Evolutionary conservation across 2,797 vertebrate species (phyloP), one percentile per base, ranked within the genome.

Genomic region (Oceanodroma leucorhoa): DNA sequence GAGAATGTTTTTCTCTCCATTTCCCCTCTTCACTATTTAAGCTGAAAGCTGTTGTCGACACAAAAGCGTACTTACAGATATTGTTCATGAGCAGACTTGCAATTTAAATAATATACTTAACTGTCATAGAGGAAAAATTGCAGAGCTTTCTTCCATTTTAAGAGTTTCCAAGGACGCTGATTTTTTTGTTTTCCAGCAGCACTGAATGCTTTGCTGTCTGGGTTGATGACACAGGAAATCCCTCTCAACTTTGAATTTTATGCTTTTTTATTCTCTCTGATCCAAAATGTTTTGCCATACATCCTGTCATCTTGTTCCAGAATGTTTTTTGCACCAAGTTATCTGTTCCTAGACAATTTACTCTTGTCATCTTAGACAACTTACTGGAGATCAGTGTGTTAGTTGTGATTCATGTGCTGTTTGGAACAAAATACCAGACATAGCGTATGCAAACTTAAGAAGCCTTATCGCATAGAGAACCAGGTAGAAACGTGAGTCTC

Each of bases 211-310:
- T 87, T 95, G 15, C 50, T 95, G 4, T 90, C 54, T 72, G 43
- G 43, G 46, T 60, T 77, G 67, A 64, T 83, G 71, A 41, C 23
- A 34, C 57, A 73, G 45, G 48, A 89, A 91, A 85, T 83, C 65
- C 32, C 40, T 77, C 58, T 89, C 40, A 77, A 0, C 36, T 73
- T 40, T 19, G 29, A 89, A 53, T 89, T 87, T 72, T 77, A 38
- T 46, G 30, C 38, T 53, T 92, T 95, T 87, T 77, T 73, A n/a
- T 89, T 92, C 30, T 89, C 27, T 85, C 60, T 87, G 51, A 87
- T 66, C 29, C 29, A 4, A 70, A 71, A 9, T 55, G 30, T 45
- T 87, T 92, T 85, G 32, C 54, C 36, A 14, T 53, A 9, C 29
- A 19, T 72, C n/a, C 43, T 93, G 26, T 90, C 46, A 29, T 83